phyloP scores from a whole-genome alignment of 2,797 vertebrate genomes.

The Silurus lanzhouensis region DNA sequence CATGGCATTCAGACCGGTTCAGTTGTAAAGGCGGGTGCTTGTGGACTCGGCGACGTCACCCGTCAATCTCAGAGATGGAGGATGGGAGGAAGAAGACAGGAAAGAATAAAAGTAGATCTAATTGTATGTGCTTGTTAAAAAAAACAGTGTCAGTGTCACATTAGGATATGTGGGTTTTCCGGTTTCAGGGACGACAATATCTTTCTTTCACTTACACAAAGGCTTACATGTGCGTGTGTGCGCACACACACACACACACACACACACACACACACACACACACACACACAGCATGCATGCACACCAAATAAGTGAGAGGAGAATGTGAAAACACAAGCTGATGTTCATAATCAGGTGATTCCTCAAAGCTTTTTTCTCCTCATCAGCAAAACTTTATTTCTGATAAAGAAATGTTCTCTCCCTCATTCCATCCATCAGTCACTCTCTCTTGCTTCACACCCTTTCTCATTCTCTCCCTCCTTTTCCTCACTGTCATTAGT shows the following conservation, averaged over 20 bases:
- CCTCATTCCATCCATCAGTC: background rate
- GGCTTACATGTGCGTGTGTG: too few species aligned
- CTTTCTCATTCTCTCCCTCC: conserved; percentile 23
- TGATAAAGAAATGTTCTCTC: background rate
- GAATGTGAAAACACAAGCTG: background rate
- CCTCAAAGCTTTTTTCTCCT: background rate
- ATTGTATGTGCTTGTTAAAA: background rate
- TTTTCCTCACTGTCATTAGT: conserved; percentile 49
- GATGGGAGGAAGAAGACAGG: background rate
- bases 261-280: background rate
- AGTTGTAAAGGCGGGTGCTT: background rate
- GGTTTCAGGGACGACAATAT: background rate
- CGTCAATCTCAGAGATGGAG: conserved; percentile 14
- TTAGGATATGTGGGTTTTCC: background rate
- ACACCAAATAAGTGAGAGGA: background rate
- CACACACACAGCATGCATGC: too few species aligned
- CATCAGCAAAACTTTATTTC: conserved; percentile 1
- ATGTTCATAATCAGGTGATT: background rate
- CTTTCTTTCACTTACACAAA: background rate
- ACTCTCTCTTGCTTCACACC: conserved; percentile 19
- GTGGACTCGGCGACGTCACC: conserved; percentile 1
- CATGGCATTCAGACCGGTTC: conserved; percentile 12
- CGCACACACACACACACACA: background rate
- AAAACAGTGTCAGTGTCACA: too few species aligned
- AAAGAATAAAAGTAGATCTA: background rate